These are phyloP conservation scores for Caenorhabditis wallacei DNA, from an alignment of 2,888 invertebrate species.

Conservation along the genomic window DNA sequence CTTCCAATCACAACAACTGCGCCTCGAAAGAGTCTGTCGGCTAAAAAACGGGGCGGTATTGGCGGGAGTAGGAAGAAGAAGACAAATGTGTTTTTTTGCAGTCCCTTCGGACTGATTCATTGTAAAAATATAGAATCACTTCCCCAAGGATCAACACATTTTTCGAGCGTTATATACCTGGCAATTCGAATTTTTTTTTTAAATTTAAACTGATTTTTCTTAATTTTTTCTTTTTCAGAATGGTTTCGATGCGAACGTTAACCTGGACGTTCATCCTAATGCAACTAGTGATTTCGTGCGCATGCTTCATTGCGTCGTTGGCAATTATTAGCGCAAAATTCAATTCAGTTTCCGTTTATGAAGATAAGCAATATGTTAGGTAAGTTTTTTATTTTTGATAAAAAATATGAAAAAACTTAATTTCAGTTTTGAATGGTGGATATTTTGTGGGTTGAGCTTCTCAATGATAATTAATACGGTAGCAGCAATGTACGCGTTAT, in stretches of 20 bases:
- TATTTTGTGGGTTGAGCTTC: conserved; percentile 73
- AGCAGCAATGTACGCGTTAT: conserved; percentile 77
- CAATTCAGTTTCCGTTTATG: conserved; percentile 69
- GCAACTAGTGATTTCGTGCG: conserved; percentile 79
- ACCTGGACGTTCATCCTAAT: conserved; percentile 79
- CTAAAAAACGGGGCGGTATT: not conserved
- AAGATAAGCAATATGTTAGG: conserved; percentile 74
- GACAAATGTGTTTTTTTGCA: conserved; percentile 31
- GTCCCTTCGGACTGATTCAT: conserved; percentile 12
- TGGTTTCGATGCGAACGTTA: conserved; percentile 77
- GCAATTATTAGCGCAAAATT: conserved; percentile 77
- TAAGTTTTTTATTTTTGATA: conserved; percentile 35
- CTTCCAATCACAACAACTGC: conserved; percentile 35
- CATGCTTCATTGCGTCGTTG: conserved; percentile 74
- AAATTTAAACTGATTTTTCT: not conserved
- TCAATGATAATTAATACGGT: conserved; percentile 75
- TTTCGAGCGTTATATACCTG: not conserved
- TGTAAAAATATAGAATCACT: conserved; percentile 15
- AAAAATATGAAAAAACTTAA: not conserved
- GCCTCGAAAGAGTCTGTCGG: not conserved
- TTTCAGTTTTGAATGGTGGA: conserved; percentile 74
- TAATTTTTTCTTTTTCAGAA: conserved; percentile 68
- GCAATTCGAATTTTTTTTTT: not conserved
- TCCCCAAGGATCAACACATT: not conserved
- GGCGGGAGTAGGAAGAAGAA: conserved; percentile 3